Percentiles rank a stretch among this genome's conserved stretches.
Conservation (phyloP, 2,888 invertebrate species). For the Halocaridina rubra region DNA sequence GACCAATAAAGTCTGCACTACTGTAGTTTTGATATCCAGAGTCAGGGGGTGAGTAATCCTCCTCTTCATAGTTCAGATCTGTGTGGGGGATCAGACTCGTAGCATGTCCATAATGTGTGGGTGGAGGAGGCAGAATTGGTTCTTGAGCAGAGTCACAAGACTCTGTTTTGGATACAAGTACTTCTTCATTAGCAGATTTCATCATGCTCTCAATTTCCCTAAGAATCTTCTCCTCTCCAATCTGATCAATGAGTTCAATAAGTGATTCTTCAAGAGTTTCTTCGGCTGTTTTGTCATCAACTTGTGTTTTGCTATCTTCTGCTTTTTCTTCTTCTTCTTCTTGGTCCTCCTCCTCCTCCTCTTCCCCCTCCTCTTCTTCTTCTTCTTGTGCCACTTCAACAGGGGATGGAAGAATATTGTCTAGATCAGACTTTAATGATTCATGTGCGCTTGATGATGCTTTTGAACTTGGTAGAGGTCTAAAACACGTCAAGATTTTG, state of each 20-base stretch:
- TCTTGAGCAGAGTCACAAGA: background rate
- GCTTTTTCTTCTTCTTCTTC: background rate
- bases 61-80: constrained; percentile 1
- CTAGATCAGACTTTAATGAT: background rate
- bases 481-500: too few species aligned
- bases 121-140: too few species aligned
- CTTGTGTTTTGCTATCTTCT: background rate
- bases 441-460: constrained; percentile 2
- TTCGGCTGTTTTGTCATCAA: background rate
- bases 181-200: background rate
- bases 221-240: constrained; percentile 36
- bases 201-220: constrained; percentile 38
- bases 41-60: constrained; percentile 6
- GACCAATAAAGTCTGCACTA: background rate
- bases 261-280: constrained; percentile 18
- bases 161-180: background rate
- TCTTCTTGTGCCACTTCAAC: background rate
- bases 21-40: constrained; percentile 14
- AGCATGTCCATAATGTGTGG: too few species aligned
- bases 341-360: background rate
- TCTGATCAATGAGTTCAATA: constrained; percentile 23
- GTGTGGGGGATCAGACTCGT: too few species aligned
- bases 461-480: too few species aligned
- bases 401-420: too few species aligned
- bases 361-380: background rate